phyloP scores from a whole-genome alignment of 2,113 vertebrate genomes.

The Plotosus lineatus region DNA sequence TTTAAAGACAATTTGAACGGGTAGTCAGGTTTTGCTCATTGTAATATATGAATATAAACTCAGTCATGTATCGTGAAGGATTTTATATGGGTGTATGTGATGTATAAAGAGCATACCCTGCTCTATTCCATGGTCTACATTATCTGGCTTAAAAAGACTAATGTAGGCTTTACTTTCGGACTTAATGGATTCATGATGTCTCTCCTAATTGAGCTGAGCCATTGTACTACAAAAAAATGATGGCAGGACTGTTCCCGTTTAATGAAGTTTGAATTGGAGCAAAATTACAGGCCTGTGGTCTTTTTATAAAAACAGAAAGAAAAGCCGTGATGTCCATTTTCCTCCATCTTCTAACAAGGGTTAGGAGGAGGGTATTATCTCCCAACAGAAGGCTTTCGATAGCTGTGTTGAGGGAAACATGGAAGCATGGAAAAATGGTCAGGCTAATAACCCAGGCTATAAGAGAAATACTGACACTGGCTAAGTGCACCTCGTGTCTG shows the following conservation, averaged over 20 bases:
- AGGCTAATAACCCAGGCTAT: slow-evolving; percentile 64
- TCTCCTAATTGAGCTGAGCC: slow-evolving; percentile 56
- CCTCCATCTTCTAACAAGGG: slow-evolving; percentile 54
- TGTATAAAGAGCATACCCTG: slow-evolving; percentile 1
- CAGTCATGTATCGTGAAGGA: background rate
- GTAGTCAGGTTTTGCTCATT: background rate
- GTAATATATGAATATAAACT: background rate
- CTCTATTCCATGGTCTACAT: slow-evolving; percentile 6
- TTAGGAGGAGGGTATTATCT: slow-evolving; percentile 60
- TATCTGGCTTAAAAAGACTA: slow-evolving; percentile 35
- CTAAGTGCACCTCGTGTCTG: slow-evolving; percentile 54
- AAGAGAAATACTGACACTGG: slow-evolving; percentile 37
- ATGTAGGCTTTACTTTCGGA: slow-evolving; percentile 53
- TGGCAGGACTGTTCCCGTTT: slow-evolving; percentile 58
- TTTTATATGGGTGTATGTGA: background rate
- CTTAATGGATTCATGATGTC: slow-evolving; percentile 62
- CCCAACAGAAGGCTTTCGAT: slow-evolving; percentile 62
- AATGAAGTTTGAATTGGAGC: slow-evolving; percentile 68
- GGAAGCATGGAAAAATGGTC: slow-evolving; percentile 65
- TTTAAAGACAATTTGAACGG: background rate
- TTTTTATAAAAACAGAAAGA: slow-evolving; percentile 35
- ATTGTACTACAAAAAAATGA: slow-evolving; percentile 55
- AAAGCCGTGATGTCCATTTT: slow-evolving; percentile 61
- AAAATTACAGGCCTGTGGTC: slow-evolving; percentile 67
- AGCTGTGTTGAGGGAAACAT: slow-evolving; percentile 56